Percentiles rank a stretch among this genome's conserved stretches.
phyloP scores from a whole-genome alignment of 2,797 vertebrate genomes.

The Rhynchotus rufescens region DNA sequence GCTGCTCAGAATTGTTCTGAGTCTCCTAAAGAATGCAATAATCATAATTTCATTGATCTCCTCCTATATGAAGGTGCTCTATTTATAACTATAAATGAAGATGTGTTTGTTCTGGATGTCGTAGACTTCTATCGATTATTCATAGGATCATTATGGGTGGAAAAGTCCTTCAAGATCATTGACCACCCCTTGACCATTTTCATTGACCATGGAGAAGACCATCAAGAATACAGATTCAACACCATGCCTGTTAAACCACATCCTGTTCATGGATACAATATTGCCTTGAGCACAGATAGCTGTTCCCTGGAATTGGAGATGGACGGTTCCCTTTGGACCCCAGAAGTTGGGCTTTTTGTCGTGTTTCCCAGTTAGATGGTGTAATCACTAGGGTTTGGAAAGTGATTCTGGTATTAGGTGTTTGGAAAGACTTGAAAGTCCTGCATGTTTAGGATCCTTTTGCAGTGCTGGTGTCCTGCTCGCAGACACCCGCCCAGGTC shows the following conservation, averaged over 20 bases:
- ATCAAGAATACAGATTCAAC: no score
- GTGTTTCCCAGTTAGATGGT: background rate
- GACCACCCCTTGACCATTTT: no score
- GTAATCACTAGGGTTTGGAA: background rate
- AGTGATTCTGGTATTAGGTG: no score
- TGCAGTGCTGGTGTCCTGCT: background rate
- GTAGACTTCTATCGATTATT: conserved; percentile 42
- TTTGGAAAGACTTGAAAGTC: background rate
- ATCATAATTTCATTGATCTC: background rate
- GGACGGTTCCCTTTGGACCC: conserved; percentile 14
- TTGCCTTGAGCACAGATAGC: conserved; percentile 9
- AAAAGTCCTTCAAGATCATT: no score
- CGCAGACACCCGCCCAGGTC: background rate
- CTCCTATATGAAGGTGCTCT: background rate
- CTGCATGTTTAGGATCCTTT: background rate
- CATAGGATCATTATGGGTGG: no score
- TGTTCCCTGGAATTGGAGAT: conserved; percentile 47
- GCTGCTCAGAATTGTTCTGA: background rate
- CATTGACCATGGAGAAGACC: no score
- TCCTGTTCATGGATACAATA: no score
- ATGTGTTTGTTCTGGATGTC: conserved; percentile 36
- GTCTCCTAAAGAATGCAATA: background rate
- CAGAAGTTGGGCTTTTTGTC: conserved; percentile 14
- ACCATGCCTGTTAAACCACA: no score
- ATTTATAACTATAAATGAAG: conserved; percentile 37